Conservation (phyloP, 2,888 invertebrate genomes). For the Sinotaia quadrata region DNA sequence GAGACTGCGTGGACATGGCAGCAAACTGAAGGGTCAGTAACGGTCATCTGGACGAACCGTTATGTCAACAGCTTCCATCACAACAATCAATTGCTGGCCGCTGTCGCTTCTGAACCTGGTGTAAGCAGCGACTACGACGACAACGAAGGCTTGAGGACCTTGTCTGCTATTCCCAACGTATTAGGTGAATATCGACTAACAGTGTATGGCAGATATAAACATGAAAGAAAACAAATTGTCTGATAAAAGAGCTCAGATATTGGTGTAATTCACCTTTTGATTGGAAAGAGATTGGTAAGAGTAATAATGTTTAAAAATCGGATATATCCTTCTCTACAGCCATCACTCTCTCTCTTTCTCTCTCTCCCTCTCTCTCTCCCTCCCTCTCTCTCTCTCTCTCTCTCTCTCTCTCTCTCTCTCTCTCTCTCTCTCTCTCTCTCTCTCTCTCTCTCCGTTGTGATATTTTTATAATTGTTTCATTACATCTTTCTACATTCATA, state of each 20-base stretch:
- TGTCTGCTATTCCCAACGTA: conserved; percentile 18
- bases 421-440: neutral
- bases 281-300: neutral
- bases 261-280: neutral
- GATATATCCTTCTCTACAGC: too few relatives aligned
- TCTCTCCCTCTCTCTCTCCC: neutral
- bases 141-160: conserved; percentile 26
- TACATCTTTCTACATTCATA: too few relatives aligned
- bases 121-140: conserved; percentile 32
- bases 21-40: conserved; percentile 19
- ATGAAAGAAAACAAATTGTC: too few relatives aligned
- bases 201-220: too few relatives aligned
- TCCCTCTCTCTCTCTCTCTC: neutral
- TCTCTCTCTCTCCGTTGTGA: neutral
- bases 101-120: conserved; percentile 14
- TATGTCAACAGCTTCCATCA: conserved; percentile 33
- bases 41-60: conserved; percentile 27
- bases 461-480: neutral
- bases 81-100: conserved; percentile 31
- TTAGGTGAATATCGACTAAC: conserved; percentile 20
- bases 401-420: neutral
- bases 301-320: neutral
- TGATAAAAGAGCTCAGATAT: too few relatives aligned
- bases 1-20: conserved; percentile 30
- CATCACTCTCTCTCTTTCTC: too few relatives aligned